Conservation (phyloP, 2,888 invertebrate genomes). For the Trissoscelio sp. region DNA sequence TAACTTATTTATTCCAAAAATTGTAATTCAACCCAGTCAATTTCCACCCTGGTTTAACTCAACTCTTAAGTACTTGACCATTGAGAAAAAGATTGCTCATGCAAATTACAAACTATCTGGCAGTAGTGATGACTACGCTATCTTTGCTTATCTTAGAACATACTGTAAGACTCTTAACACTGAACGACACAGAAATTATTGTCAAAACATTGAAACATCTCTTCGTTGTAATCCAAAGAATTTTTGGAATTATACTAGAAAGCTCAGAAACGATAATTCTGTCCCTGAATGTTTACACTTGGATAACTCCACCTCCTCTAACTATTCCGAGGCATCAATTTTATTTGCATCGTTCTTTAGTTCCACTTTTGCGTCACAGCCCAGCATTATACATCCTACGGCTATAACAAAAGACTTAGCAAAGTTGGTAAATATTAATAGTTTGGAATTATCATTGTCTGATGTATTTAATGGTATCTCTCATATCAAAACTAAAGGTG, state of each 20-base stretch:
- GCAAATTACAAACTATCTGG: too few species aligned
- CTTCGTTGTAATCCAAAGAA: not conserved
- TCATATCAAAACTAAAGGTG: not conserved
- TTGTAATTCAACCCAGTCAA: too few species aligned
- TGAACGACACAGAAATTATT: not conserved
- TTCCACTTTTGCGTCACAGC: too few species aligned
- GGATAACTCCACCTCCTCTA: too few species aligned
- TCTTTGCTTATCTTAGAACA: not conserved
- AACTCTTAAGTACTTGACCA: not conserved
- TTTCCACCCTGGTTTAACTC: conserved; percentile 5
- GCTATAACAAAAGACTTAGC: too few species aligned
- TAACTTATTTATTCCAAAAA: too few species aligned
- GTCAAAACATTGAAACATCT: not conserved
- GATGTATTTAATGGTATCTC: conserved; percentile 10
- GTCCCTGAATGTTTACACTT: not conserved
- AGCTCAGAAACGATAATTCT: not conserved
- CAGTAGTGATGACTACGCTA: not conserved
- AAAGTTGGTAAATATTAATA: too few species aligned
- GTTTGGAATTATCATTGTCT: not conserved
- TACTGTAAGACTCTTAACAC: not conserved
- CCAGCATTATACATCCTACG: too few species aligned
- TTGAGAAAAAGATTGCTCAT: conserved; percentile 11
- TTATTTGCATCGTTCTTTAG: too few species aligned
- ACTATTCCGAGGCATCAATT: too few species aligned
- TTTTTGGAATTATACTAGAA: conserved; percentile 19